phyloP scores from a whole-genome alignment of 2,888 invertebrate species.

The Germaria angustata region DNA sequence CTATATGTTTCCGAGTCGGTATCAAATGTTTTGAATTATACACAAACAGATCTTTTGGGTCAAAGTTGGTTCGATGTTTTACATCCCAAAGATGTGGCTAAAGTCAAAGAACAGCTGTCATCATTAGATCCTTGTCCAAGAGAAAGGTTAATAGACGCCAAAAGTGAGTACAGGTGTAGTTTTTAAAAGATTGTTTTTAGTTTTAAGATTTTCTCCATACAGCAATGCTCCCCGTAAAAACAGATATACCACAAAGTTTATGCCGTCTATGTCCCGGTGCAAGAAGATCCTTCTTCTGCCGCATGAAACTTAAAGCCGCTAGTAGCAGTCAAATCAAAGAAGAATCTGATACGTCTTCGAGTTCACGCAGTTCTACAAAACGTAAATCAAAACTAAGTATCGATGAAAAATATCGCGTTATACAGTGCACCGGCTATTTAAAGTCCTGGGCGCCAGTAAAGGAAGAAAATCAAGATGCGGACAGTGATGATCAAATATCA shows the following conservation, averaged over 20 bases:
- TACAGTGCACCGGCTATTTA: slow-evolving; percentile 95
- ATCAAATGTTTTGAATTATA: slow-evolving; percentile 88
- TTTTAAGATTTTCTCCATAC: neutral
- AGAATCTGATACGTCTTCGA: slow-evolving; percentile 82
- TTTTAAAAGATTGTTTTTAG: neutral
- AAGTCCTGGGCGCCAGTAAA: slow-evolving; percentile 95
- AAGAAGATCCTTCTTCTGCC: slow-evolving; percentile 94
- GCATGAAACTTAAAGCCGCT: slow-evolving; percentile 89
- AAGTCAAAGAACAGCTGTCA: slow-evolving; percentile 96
- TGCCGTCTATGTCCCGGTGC: slow-evolving; percentile 93
- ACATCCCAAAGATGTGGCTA: slow-evolving; percentile 96
- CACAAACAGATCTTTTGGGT: slow-evolving; percentile 92
- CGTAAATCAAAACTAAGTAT: slow-evolving; percentile 83
- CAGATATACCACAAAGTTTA: slow-evolving; percentile 88
- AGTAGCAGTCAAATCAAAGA: slow-evolving; percentile 85
- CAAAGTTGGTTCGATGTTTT: slow-evolving; percentile 96
- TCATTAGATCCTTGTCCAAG: slow-evolving; percentile 93
- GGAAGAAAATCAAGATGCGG: slow-evolving; percentile 85
- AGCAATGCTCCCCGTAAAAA: slow-evolving; percentile 95
- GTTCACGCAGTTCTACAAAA: slow-evolving; percentile 82
- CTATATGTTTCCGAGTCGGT: slow-evolving; percentile 95
- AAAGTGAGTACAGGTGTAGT: slow-evolving; percentile 83
- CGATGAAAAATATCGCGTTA: slow-evolving; percentile 92
- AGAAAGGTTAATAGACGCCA: slow-evolving; percentile 94
- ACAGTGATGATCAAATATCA: slow-evolving; percentile 82